A percentile compares a stretch with the other conserved stretches of the same genome.
phyloP scores from a whole-genome alignment of 2,888 invertebrate species.

The Patella ulyssiponensis region DNA sequence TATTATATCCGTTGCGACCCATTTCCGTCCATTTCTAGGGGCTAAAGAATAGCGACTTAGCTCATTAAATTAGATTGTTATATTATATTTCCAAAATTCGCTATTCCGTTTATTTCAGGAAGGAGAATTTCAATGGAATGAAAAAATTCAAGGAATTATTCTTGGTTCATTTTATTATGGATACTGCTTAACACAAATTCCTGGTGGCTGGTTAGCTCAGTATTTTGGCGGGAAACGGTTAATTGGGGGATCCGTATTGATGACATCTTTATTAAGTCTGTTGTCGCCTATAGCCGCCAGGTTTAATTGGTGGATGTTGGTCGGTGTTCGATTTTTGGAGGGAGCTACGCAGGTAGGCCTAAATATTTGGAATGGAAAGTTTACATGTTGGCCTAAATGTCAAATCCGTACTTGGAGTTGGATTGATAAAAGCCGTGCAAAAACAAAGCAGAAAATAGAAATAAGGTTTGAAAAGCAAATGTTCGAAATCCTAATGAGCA shows the following conservation, averaged over 20 bases:
- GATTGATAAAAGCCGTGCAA: neutral
- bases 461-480: too few relatives aligned
- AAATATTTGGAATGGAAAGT: neutral
- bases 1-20: too few relatives aligned
- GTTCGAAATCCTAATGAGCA: too few relatives aligned
- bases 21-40: too few relatives aligned
- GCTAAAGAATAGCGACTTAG: too few relatives aligned
- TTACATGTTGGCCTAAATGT: neutral
- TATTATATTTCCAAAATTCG: too few relatives aligned
- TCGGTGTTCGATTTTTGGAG: conserved; percentile 82
- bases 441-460: too few relatives aligned
- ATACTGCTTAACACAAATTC: conserved; percentile 56
- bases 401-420: neutral
- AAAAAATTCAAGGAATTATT: conserved; percentile 51
- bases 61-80: too few relatives aligned
- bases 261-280: conserved; percentile 84
- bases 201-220: conserved; percentile 77
- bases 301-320: conserved; percentile 80
- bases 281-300: conserved; percentile 83
- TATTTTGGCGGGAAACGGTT: conserved; percentile 88
- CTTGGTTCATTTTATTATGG: conserved; percentile 63
- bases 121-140: conserved; percentile 49
- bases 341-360: conserved; percentile 83
- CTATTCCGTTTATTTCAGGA: conserved; percentile 20
- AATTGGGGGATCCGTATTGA: conserved; percentile 84